Evolutionary conservation across 2,888 invertebrate genomes (phyloP).

Genomic region (Heliconius erato): DNA sequence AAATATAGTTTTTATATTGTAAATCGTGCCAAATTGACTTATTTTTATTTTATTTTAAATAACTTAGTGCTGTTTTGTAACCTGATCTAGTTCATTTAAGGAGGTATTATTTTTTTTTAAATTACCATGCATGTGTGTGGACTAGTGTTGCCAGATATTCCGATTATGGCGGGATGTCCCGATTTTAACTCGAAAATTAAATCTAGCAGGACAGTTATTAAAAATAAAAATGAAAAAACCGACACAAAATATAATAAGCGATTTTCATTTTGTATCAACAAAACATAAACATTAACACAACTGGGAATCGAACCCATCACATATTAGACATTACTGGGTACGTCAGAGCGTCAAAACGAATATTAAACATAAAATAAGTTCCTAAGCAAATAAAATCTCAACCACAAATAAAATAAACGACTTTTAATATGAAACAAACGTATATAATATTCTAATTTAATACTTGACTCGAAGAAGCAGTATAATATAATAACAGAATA

Average conservation of each 20-base stretch:
- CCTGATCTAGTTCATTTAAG: neutral
- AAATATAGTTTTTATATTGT: conserved; percentile 72
- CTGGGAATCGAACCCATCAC: neutral
- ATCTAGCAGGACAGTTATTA: too few species aligned
- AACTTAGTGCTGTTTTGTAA: neutral
- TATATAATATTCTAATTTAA: conserved; percentile 4
- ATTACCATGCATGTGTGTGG: too few species aligned
- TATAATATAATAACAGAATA: conserved; percentile 19
- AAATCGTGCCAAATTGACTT: conserved; percentile 3
- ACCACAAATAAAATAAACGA: conserved; percentile 11
- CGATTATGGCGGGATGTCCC: too few species aligned
- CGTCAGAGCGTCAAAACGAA: neutral
- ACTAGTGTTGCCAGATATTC: too few species aligned
- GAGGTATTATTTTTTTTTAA: too few species aligned
- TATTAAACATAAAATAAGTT: neutral
- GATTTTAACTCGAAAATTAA: too few species aligned
- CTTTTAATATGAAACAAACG: conserved; percentile 25
- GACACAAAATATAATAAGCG: too few species aligned
- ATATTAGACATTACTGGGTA: too few species aligned
- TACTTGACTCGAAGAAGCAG: conserved; percentile 25
- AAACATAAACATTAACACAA: too few species aligned
- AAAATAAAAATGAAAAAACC: too few species aligned
- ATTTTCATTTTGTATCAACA: too few species aligned
- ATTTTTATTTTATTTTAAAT: conserved; percentile 6
- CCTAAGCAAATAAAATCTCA: neutral